These are phyloP conservation scores for Hypena proboscidalis DNA, from an alignment of 2,888 invertebrate genomes.

Conservation along the genomic window DNA sequence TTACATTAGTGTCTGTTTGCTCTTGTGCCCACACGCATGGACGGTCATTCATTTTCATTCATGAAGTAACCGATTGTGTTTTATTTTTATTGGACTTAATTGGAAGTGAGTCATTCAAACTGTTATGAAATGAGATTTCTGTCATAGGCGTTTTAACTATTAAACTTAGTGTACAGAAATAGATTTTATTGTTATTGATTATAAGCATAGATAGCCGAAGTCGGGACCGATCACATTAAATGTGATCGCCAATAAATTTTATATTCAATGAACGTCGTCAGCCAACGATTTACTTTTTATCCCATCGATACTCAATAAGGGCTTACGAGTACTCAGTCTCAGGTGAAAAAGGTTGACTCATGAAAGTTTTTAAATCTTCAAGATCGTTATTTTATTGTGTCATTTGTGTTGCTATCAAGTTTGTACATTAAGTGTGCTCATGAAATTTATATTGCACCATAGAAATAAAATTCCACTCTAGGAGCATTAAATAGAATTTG, in stretches of 20 bases:
- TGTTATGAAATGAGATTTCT: constrained; percentile 15
- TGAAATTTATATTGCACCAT: constrained; percentile 30
- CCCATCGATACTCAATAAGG: background rate
- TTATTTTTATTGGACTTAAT: constrained; percentile 50
- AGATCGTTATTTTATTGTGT: constrained; percentile 17
- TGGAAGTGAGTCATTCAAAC: constrained; percentile 32
- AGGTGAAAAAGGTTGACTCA: constrained; percentile 13
- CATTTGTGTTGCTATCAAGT: constrained; percentile 31
- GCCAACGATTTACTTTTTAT: background rate
- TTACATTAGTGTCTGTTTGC: constrained; percentile 53
- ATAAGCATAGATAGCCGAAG: background rate
- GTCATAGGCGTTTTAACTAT: constrained; percentile 1
- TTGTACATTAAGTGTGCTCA: constrained; percentile 37
- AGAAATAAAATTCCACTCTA: constrained; percentile 46
- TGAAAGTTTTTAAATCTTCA: constrained; percentile 8
- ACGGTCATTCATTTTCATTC: constrained; percentile 54
- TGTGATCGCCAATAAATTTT: background rate
- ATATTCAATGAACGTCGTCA: background rate
- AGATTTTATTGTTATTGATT: constrained; percentile 1
- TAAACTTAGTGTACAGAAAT: background rate
- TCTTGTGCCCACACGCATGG: constrained; percentile 44
- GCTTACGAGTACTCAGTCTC: background rate
- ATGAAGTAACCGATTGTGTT: constrained; percentile 45
- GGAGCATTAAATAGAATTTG: constrained; percentile 49
- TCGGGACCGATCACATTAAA: background rate